A percentile compares a stretch with the other conserved stretches of the same genome.
Evolutionary conservation across 2,113 vertebrate genomes (phyloP).

Genomic region (Telmatochromis bifrenatus): DNA sequence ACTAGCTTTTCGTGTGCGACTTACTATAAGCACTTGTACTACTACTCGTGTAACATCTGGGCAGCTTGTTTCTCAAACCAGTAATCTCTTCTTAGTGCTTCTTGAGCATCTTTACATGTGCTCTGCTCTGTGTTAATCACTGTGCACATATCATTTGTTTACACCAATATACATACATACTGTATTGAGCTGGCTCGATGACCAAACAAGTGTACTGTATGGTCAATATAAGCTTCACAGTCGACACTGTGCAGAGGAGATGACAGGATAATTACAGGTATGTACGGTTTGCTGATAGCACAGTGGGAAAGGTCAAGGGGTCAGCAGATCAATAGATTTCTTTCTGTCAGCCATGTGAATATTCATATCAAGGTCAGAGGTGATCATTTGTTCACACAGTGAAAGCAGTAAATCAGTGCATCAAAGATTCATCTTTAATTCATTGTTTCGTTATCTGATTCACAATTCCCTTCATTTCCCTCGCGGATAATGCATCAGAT

Average conservation of each 20-base stretch:
- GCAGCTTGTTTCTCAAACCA: not conserved
- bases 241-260: not conserved
- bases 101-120: not conserved
- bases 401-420: not conserved
- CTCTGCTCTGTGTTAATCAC: not conserved
- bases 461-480: not conserved
- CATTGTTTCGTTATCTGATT: not conserved
- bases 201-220: not conserved
- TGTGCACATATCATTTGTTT: not conserved
- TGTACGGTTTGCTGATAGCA: not conserved
- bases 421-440: not conserved
- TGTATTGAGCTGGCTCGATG: not conserved
- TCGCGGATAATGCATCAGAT: not conserved
- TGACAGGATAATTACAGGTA: not conserved
- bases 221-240: not conserved
- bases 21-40: not conserved
- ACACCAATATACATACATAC: not conserved
- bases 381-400: not conserved
- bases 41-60: not conserved
- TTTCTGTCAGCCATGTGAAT: not conserved
- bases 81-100: not conserved
- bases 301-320: not conserved
- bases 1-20: not conserved
- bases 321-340: not conserved
- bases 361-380: not conserved